Percentiles rank a stretch among this genome's conserved stretches.
Evolutionary conservation across 2,888 invertebrate species (phyloP).

Genomic region (Heteromyza rotundicornis): DNA sequence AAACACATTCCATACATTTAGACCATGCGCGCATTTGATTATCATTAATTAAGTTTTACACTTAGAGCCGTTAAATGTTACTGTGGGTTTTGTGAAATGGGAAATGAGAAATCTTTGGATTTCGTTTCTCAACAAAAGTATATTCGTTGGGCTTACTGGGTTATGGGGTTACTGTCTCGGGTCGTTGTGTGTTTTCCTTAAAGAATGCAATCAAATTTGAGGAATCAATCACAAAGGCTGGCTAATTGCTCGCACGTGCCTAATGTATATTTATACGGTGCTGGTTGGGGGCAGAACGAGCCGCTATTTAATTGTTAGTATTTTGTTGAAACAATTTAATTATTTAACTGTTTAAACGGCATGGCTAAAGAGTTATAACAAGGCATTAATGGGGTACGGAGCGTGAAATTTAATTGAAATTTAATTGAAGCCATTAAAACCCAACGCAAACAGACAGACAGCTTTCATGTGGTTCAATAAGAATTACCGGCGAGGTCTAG

Average conservation of each 20-base stretch:
- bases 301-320: no score
- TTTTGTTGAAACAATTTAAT: neutral
- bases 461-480: no score
- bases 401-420: neutral
- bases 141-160: no score
- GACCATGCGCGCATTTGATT: neutral
- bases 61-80: conserved; percentile 1
- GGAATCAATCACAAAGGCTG: neutral
- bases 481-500: no score
- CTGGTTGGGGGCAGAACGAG: no score
- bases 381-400: no score
- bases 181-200: neutral
- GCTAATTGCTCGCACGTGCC: no score
- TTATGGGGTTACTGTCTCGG: neutral
- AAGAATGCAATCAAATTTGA: neutral
- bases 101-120: no score
- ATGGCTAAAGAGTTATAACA: no score
- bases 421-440: neutral
- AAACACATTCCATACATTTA: neutral
- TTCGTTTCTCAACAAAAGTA: no score
- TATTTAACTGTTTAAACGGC: neutral
- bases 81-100: neutral
- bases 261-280: no score
- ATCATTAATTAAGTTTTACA: neutral
- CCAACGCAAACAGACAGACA: no score